Evolutionary conservation across 2,797 vertebrate genomes (phyloP), one percentile per base, ranked within the genome.

Genomic region (Alosa sapidissima): DNA sequence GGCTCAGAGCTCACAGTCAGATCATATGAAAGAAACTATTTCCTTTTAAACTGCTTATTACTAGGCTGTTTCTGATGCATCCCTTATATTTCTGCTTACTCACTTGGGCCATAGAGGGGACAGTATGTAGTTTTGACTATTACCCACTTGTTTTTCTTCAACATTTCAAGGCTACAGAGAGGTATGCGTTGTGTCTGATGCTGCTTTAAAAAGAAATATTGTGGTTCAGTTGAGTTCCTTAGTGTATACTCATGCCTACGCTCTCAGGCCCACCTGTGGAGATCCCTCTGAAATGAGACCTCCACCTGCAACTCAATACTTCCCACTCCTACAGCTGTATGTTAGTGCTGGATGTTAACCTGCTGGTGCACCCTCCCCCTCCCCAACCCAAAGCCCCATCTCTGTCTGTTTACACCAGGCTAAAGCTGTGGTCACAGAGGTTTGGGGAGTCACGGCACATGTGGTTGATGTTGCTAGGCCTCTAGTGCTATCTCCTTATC

Each of bases 361-460:
- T 19, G 11, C 72, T 21, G 41, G 6, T 78, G 72, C 68, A 41
- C 68, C 45, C 72, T 78, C 41, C 41, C 33, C 41, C 41, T 6
- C 54, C 19, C 19, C 16, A 16, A 55, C 54, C 54, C 19, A 45
- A 47, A 47, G 19, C 72, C 28, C 72, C 72, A 47, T 47, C 21
- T 78, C 16, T 45, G 72, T 36, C 41, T 45, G 72, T 78, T 47
- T 78, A 78, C 72, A 19, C 41, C 72, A 7, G 72, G 72, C 36
- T 78, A 78, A 78, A 45, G 45, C 72, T 78, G 19, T 78, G 72
- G 72, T 41, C 72, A 78, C 72, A 21, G 72, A 45, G 72, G 72
- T 78, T 78, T 78, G 72, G 41, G 16, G 41, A 78, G 8, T 47
- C 16, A 21, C 16, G 36, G 36, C 72, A 81, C 47, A 49, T 81